Evolutionary conservation across 2,888 invertebrate species (phyloP), one percentile per base, ranked within the genome.

Genomic region (Pelosia muscerda): DNA sequence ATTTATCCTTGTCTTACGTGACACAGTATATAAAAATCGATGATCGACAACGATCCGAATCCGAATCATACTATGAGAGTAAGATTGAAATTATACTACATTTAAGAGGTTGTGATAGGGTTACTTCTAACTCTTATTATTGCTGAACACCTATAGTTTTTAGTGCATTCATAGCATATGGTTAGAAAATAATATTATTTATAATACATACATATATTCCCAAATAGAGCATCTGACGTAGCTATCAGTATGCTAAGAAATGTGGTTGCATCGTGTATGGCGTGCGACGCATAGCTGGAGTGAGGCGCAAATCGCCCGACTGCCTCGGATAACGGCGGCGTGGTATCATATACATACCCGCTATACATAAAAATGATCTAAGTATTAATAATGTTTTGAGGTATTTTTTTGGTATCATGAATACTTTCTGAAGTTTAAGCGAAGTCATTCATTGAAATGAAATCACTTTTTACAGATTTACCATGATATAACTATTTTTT

Each of bases 301-400:
- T 78, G 75, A 74, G 84, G 82, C 82, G 83, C 85, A 86, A 89
- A 90, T 90, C 86, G 88, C 82, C 74, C 83, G 85, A 77, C 89
- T 88, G 86, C 87, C 70, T 86, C 73, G 84, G 85, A 90, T 89
- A 81, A 78, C 84, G 75, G 75, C 74, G 70, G 71, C 74, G 73
- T 79, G 75, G 72, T 72, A 15, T 25, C 66, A 58, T 57, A 58
- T 66, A 69, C 19, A 38, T 42, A 19, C 15, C 42, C 6, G 15
- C 42, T 42, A 42, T 19, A 42, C 19, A 42, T 19, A 42, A 49
- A 49, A 49, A 49, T 49, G 0, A 19, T n/a, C 1, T 42, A 42
- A 19, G 6, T 8, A 42, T 42, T 19, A 42, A 42, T 55, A 5
- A 23, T 4, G n/a, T 55, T 25, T 3, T n/a, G n/a, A n/a, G n/a